Percentiles rank a stretch among this genome's conserved stretches.
Evolutionary conservation across 2,888 invertebrate species (phyloP).

Genomic region (Amiota minor): DNA sequence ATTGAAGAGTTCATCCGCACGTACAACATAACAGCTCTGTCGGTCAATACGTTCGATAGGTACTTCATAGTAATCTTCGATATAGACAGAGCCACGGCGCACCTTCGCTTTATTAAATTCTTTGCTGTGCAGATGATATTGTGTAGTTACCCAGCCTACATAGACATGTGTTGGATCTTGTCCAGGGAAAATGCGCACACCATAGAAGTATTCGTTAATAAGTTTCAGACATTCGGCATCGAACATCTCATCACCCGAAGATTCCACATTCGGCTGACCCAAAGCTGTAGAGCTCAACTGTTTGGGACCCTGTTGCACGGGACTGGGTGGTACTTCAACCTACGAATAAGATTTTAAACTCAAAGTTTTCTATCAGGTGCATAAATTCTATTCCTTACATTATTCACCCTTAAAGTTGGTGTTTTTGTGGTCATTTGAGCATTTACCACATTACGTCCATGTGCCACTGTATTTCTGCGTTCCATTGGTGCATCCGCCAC

Average conservation of each 20-base stretch:
- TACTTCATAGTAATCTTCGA: conserved; percentile 86
- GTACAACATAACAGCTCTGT: conserved; percentile 97
- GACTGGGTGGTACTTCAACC: conserved; percentile 65
- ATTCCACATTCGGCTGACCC: conserved; percentile 82
- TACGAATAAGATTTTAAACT: conserved; percentile 31
- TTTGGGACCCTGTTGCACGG: conserved; percentile 76
- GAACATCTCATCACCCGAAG: conserved; percentile 89
- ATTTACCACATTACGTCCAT: conserved; percentile 73
- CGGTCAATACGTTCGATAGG: conserved; percentile 89
- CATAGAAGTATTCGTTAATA: conserved; percentile 98
- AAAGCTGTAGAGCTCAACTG: conserved; percentile 78
- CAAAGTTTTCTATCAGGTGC: too few relatives aligned
- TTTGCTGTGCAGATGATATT: conserved; percentile 92
- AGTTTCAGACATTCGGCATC: conserved; percentile 89
- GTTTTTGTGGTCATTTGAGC: conserved; percentile 74
- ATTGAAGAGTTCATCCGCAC: conserved; percentile 96
- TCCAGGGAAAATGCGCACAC: conserved; percentile 76
- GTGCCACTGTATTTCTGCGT: conserved; percentile 73
- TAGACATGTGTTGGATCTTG: conserved; percentile 80
- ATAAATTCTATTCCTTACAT: conserved; percentile 58
- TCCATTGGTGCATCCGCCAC: conserved; percentile 70
- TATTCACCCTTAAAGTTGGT: conserved; percentile 74
- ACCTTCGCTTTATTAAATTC: conserved; percentile 92
- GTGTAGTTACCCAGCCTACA: conserved; percentile 99
- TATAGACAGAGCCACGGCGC: conserved; percentile 85